Evolutionary conservation across 2,797 vertebrate species (phyloP).

Genomic region (Alectoris magna): DNA sequence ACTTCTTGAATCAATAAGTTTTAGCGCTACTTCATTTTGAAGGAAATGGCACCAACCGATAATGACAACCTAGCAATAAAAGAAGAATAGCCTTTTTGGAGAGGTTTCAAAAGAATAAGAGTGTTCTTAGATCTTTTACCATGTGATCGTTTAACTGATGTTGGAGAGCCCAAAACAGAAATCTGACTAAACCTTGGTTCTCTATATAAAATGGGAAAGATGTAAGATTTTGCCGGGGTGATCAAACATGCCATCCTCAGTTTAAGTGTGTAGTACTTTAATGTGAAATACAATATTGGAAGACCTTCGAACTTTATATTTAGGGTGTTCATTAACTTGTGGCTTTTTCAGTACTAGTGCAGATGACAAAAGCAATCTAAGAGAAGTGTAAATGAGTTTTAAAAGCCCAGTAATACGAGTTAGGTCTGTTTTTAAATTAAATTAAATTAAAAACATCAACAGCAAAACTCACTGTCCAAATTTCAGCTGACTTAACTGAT

Average conservation of each 20-base stretch:
- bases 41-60: neutral
- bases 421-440: neutral
- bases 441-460: neutral
- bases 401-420: neutral
- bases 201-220: neutral
- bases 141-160: neutral
- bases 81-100: conserved; percentile 58
- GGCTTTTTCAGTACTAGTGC: neutral
- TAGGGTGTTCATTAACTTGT: neutral
- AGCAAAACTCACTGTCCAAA: neutral
- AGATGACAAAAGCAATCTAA: neutral
- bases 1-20: conserved; percentile 14
- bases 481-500: neutral
- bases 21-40: conserved; percentile 9
- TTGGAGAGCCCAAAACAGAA: neutral
- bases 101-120: conserved; percentile 32
- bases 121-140: neutral
- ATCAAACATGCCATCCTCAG: neutral
- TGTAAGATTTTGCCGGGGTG: neutral
- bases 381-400: neutral
- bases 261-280: neutral
- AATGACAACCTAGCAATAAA: conserved; percentile 38
- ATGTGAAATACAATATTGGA: neutral
- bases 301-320: neutral
- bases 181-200: neutral